Evolutionary conservation across 2,113 vertebrate species (phyloP).

Genomic region (Promerops cafer): DNA sequence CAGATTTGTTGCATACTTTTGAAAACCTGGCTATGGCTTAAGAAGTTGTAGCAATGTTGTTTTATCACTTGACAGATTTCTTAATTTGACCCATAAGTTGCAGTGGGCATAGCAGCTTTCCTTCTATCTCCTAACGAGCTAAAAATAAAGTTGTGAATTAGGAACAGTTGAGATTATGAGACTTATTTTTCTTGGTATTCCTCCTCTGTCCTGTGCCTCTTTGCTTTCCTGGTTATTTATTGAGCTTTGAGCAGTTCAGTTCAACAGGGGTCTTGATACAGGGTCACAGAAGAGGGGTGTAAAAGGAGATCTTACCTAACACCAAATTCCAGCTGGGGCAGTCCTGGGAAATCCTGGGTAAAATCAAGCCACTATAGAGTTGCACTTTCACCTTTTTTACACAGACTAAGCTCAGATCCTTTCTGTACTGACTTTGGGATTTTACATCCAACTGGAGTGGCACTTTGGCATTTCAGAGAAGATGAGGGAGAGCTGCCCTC

Average conservation of each 20-base stretch:
- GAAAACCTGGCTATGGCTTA: background rate
- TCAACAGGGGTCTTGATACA: background rate
- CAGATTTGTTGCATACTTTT: background rate
- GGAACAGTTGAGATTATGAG: background rate
- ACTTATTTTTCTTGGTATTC: background rate
- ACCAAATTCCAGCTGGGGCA: background rate
- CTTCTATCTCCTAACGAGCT: background rate
- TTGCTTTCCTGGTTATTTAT: background rate
- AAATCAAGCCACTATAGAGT: background rate
- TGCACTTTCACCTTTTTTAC: constrained; percentile 41
- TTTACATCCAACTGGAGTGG: background rate
- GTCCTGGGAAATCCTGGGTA: background rate
- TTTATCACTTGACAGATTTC: background rate
- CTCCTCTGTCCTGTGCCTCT: background rate
- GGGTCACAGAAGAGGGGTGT: background rate
- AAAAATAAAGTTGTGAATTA: background rate
- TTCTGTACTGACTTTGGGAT: constrained; percentile 26
- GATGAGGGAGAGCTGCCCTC: background rate
- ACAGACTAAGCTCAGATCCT: background rate
- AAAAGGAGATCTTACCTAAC: background rate
- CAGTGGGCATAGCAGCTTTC: background rate
- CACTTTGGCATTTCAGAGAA: background rate
- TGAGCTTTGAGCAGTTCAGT: background rate
- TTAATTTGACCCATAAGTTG: background rate
- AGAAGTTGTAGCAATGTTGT: rapidly evolving